Evolutionary conservation across 2,797 vertebrate species (phyloP).

Genomic region (Melopsittacus undulatus): DNA sequence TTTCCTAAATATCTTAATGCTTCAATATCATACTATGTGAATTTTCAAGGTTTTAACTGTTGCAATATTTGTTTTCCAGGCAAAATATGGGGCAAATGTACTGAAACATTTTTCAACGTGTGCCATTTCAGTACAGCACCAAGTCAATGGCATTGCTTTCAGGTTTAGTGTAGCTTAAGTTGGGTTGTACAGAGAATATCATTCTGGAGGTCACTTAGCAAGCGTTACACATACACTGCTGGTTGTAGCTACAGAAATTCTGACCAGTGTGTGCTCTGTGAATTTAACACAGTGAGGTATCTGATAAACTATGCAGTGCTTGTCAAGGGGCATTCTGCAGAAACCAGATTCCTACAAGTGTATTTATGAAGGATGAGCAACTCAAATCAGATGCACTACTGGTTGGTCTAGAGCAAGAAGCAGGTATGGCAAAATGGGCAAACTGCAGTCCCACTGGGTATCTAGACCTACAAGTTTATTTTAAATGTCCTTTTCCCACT

Average conservation of each 20-base stretch:
- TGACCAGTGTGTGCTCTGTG: accelerated
- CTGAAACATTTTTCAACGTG: neutral
- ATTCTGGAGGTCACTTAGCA: neutral
- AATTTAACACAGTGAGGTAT: neutral
- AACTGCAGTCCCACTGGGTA: neutral
- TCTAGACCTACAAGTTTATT: neutral
- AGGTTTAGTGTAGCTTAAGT: neutral
- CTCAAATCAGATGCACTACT: neutral
- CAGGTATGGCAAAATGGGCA: neutral
- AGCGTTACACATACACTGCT: accelerated
- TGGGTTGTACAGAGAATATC: neutral
- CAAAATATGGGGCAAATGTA: neutral
- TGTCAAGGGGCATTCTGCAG: neutral
- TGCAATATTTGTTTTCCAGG: neutral
- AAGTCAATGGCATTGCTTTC: neutral
- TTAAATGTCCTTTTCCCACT: neutral
- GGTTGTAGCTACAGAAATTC: neutral
- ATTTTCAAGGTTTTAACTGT: neutral
- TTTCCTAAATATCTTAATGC: neutral
- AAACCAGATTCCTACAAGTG: neutral
- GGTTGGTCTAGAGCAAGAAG: neutral
- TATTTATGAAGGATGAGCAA: neutral
- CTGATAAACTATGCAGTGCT: accelerated
- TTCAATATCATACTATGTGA: neutral
- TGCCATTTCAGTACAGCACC: neutral